A percentile compares a stretch with the other conserved stretches of the same genome.
Conservation (phyloP, 2,888 invertebrate species). For the Alcis repandata region DNA sequence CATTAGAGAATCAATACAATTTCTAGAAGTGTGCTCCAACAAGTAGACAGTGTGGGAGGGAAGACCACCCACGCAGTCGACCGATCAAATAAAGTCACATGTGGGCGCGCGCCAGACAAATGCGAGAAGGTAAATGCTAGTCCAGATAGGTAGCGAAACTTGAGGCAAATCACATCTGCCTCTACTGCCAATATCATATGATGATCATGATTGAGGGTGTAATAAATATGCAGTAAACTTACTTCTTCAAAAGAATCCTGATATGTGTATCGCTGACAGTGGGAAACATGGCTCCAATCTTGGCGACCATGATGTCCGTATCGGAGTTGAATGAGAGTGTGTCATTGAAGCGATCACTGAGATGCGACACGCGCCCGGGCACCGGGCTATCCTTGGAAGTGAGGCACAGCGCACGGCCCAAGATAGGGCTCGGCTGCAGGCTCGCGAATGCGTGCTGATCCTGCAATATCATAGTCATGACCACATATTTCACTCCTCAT, state of each 20-base stretch:
- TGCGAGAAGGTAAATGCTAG: too few species aligned
- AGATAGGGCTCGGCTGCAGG: constrained; percentile 78
- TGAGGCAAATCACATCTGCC: too few species aligned
- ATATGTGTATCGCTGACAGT: constrained; percentile 96
- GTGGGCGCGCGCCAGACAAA: too few species aligned
- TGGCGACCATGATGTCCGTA: constrained; percentile 91
- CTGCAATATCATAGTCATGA: constrained; percentile 51
- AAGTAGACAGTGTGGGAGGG: too few species aligned
- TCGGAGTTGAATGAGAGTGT: constrained; percentile 89
- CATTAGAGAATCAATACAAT: too few species aligned
- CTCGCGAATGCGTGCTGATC: constrained; percentile 73
- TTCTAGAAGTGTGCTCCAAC: too few species aligned
- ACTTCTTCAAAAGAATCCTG: constrained; percentile 95
- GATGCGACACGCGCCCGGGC: constrained; percentile 80
- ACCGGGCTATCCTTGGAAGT: constrained; percentile 82
- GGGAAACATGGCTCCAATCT: constrained; percentile 95
- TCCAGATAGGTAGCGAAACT: too few species aligned
- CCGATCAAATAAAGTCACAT: too few species aligned
- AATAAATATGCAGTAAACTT: constrained; percentile 86
- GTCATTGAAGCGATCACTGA: constrained; percentile 86
- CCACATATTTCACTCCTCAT: background rate
- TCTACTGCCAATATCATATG: too few species aligned
- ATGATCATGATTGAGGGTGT: too few species aligned
- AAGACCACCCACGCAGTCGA: too few species aligned
- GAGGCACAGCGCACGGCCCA: constrained; percentile 80